phyloP scores from a whole-genome alignment of 2,113 vertebrate species.

The Asarcornis scutulata region DNA sequence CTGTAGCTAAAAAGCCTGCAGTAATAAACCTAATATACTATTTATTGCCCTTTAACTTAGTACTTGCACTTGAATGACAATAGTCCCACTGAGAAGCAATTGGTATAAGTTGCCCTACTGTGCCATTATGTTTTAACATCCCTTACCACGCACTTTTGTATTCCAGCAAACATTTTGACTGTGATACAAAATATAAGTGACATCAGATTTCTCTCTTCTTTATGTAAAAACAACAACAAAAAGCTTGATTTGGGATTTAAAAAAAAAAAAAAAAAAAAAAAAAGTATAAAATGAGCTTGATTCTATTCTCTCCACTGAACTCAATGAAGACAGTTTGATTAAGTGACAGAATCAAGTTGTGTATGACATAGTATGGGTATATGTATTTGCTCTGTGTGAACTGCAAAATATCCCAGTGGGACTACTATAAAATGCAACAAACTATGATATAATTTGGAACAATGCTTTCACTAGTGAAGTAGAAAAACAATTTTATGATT shows the following conservation, averaged over 20 bases:
- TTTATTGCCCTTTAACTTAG: constrained; percentile 42
- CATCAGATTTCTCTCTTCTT: background rate
- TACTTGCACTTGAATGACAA: constrained; percentile 49
- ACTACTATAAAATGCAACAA: background rate
- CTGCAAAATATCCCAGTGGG: background rate
- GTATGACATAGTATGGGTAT: background rate
- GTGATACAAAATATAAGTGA: background rate
- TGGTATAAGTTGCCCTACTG: constrained; percentile 28
- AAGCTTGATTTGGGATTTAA: background rate
- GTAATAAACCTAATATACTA: constrained; percentile 29
- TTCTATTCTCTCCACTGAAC: background rate
- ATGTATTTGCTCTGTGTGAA: background rate
- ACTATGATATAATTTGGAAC: background rate
- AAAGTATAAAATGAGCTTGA: background rate
- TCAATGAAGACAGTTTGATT: background rate
- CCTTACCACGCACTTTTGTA: constrained; percentile 14
- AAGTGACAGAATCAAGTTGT: background rate
- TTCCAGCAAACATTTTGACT: constrained; percentile 29
- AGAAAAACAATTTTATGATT: background rate
- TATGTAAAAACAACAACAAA: background rate
- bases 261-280: background rate
- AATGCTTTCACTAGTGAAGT: background rate
- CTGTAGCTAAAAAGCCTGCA: constrained; percentile 24
- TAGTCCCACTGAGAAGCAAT: constrained; percentile 44
- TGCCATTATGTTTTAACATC: constrained; percentile 40